Conservation (phyloP, 2,888 invertebrate genomes). For the Watsonalla cultraria region DNA sequence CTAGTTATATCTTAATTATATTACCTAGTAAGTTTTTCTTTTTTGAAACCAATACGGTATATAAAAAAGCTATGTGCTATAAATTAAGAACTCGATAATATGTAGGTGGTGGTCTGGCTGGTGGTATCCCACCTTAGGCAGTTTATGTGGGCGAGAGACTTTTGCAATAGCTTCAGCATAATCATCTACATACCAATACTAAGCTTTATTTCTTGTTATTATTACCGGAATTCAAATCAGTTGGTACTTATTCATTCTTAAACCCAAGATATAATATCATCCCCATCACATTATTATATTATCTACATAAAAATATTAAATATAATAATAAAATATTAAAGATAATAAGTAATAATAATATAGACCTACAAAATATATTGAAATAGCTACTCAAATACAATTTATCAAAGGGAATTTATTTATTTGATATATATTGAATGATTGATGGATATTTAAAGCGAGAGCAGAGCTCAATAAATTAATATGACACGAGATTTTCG, state of each 20-base stretch:
- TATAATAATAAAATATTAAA: no score
- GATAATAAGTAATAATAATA: no score
- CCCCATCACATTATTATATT: no score
- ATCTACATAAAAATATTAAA: no score
- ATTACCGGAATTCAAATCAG: no score
- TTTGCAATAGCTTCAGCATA: constrained; percentile 16
- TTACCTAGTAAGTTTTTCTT: constrained; percentile 1
- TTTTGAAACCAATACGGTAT: constrained; percentile 5
- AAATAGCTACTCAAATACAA: no score
- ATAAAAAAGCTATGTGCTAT: constrained; percentile 9
- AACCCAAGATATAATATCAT: no score
- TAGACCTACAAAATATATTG: no score
- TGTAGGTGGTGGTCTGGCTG: constrained; percentile 28
- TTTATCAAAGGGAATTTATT: no score
- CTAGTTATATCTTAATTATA: constrained; percentile 8
- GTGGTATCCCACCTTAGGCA: constrained; percentile 23
- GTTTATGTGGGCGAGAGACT: constrained; percentile 26
- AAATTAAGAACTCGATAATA: constrained; percentile 20
- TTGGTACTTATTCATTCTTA: no score
- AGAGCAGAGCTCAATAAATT: constrained; percentile 7
- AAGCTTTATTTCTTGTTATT: no score
- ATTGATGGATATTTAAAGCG: not conserved
- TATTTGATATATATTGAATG: no score
- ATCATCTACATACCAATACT: not conserved
- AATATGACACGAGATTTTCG: not conserved